Percentiles rank a stretch among this genome's conserved stretches.
Evolutionary conservation across 2,888 invertebrate genomes (phyloP).

Genomic region (Cephus rjabovi): DNA sequence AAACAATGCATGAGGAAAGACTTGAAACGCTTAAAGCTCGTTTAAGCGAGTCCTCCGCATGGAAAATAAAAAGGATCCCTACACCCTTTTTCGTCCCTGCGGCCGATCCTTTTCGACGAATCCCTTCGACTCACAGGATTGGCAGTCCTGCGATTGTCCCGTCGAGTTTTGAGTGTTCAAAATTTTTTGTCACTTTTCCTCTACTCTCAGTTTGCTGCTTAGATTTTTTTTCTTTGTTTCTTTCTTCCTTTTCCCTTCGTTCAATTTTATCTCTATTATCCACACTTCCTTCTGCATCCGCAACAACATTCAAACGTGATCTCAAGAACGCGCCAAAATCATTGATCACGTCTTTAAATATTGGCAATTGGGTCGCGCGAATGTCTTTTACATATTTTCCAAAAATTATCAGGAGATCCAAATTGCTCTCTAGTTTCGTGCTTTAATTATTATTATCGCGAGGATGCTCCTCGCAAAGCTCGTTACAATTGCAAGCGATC

Average conservation of each 20-base stretch:
- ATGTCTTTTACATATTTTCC: background rate
- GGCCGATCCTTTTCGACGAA: background rate
- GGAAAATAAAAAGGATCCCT: background rate
- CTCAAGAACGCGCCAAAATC: background rate
- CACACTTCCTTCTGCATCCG: background rate
- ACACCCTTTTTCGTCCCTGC: background rate
- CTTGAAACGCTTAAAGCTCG: background rate
- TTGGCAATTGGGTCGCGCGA: background rate
- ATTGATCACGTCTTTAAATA: background rate
- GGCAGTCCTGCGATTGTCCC: background rate
- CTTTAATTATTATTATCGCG: background rate
- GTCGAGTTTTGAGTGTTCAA: background rate
- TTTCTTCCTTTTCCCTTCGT: background rate
- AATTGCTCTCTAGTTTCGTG: background rate
- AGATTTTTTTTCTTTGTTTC: background rate
- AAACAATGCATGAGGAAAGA: background rate
- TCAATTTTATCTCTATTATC: background rate
- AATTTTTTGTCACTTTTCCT: background rate
- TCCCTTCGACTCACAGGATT: background rate
- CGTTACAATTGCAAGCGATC: slow-evolving; percentile 16
- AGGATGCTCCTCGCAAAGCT: slow-evolving; percentile 6
- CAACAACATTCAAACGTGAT: background rate
- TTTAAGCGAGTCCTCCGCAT: background rate
- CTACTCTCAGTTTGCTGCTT: background rate
- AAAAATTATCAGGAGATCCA: background rate